phyloP scores from a whole-genome alignment of 2,113 vertebrate species.

The Phylloscopus trochiloides region DNA sequence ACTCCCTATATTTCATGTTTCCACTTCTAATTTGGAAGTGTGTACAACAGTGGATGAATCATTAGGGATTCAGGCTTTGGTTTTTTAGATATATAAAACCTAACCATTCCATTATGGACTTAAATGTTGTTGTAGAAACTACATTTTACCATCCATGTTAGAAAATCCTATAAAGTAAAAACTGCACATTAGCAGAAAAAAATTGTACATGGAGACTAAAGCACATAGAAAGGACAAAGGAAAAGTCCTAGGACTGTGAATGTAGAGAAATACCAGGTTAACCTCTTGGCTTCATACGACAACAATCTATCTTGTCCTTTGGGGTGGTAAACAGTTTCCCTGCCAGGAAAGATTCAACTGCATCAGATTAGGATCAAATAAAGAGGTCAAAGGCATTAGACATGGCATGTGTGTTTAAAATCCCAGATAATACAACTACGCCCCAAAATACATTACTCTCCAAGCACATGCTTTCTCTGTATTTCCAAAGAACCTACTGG shows the following conservation, averaged over 20 bases:
- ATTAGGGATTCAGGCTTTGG: background rate
- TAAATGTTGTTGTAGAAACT: background rate
- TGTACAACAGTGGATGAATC: background rate
- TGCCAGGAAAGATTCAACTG: background rate
- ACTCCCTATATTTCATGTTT: background rate
- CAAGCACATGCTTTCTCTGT: background rate
- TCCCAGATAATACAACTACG: background rate
- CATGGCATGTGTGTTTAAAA: background rate
- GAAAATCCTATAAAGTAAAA: background rate
- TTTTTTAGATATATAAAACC: background rate
- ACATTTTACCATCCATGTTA: background rate
- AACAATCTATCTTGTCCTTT: background rate
- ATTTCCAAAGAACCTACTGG: background rate
- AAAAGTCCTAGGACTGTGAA: background rate
- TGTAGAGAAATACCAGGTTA: background rate
- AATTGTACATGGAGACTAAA: background rate
- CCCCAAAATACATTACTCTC: background rate
- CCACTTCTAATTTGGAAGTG: background rate
- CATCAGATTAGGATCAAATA: background rate
- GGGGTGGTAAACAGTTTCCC: background rate
- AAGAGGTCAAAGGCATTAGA: background rate
- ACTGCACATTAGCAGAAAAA: background rate
- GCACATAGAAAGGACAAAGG: background rate
- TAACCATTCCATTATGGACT: background rate
- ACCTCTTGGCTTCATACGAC: background rate